Percentiles rank a stretch among this genome's conserved stretches.
Conservation (phyloP, 92 coral and sea anemone genomes). For the Paramuricea clavata region DNA sequence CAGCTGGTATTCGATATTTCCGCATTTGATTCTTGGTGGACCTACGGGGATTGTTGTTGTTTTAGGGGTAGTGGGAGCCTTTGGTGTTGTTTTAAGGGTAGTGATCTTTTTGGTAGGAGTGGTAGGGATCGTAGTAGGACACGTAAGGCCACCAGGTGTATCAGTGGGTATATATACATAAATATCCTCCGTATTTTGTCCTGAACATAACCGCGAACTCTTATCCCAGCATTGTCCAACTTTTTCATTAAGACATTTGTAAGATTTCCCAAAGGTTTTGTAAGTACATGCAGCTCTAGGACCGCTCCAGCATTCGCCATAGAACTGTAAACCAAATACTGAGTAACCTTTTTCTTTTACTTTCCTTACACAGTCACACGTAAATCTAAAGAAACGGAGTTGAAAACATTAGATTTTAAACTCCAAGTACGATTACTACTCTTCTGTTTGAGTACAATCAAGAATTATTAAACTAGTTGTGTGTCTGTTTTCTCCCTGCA, state of each 20-base stretch:
- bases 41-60: conserved; percentile 2
- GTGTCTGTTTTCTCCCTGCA: no score
- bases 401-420: not conserved
- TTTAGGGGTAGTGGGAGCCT: not conserved
- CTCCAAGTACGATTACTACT: not conserved
- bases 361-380: conserved; percentile 27
- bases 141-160: conserved; percentile 19
- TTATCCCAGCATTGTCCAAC: conserved; percentile 9
- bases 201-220: conserved; percentile 30
- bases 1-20: conserved; percentile 10
- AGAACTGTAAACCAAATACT: conserved; percentile 35
- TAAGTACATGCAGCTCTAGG: conserved; percentile 34
- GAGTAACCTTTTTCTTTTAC: conserved; percentile 35
- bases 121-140: conserved; percentile 22
- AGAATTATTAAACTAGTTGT: no score
- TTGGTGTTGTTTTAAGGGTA: not conserved
- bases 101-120: not conserved
- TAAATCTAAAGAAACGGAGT: conserved; percentile 18
- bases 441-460: no score
- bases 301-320: conserved; percentile 45
- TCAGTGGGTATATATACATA: conserved; percentile 35
- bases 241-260: conserved; percentile 22
- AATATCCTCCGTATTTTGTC: not conserved
- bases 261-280: conserved; percentile 12
- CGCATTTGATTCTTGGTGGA: not conserved